Conservation (phyloP, 2,888 invertebrate genomes). For the Parascotia fuliginaria region DNA sequence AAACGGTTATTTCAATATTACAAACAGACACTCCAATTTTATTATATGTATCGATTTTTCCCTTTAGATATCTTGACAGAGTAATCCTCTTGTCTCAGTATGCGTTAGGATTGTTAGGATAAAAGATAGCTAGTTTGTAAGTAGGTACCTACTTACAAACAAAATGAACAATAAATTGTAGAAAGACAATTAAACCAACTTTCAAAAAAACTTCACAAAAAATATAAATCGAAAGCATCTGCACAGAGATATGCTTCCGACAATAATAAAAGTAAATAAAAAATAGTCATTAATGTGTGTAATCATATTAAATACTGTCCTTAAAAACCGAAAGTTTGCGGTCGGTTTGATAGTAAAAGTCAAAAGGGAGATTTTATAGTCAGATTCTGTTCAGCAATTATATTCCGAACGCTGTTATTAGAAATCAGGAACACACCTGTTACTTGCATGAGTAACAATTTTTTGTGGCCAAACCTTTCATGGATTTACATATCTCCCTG, state of each 20-base stretch:
- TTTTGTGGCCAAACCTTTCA: constrained; percentile 76
- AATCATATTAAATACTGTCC: constrained; percentile 35
- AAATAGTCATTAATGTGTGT: constrained; percentile 24
- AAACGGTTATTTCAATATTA: no score
- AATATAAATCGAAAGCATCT: constrained; percentile 38
- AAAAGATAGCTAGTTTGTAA: no score
- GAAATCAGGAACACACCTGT: constrained; percentile 80
- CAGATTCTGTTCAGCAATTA: constrained; percentile 67
- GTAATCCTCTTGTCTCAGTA: no score
- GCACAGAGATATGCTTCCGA: constrained; percentile 27
- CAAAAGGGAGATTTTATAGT: constrained; percentile 58
- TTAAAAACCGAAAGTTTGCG: constrained; percentile 70
- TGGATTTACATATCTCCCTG: constrained; percentile 80
- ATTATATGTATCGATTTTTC: no score
- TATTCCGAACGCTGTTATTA: constrained; percentile 69
- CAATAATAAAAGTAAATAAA: constrained; percentile 15
- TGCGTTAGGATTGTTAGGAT: no score
- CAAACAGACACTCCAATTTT: no score
- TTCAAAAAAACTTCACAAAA: constrained; percentile 24
- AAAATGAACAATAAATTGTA: constrained; percentile 1
- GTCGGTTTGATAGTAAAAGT: constrained; percentile 60
- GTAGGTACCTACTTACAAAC: no score
- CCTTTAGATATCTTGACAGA: no score
- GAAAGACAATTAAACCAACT: constrained; percentile 13
- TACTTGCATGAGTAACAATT: constrained; percentile 69